Evolutionary conservation across 1,140 invertebrate genomes (phyloP), one percentile per base, ranked within the genome.

Genomic region (Vanessa atalanta): DNA sequence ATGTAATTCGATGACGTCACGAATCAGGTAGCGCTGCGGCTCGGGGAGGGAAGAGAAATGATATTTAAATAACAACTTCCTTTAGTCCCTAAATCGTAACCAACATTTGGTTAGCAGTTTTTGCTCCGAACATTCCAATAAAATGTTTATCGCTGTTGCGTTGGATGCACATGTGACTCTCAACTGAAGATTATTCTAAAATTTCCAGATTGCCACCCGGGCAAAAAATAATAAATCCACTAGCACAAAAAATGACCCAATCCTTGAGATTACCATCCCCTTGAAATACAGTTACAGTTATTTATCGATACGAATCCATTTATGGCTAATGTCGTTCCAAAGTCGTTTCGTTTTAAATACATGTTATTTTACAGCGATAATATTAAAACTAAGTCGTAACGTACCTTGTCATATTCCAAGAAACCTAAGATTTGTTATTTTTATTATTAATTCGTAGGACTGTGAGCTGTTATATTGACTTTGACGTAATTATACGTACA

Each of bases 151-250:
- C 88, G 76, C 86, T 77, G 47, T 47, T 60, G 68, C 80, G 79
- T 66, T 72, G 73, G 64, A 69, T 69, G 82, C 88, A 90, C 87
- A 89, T 69, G 73, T 69, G 68, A 63, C 87, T 88, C 87, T 85
- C 84, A 78, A 85, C 71, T 79, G 75, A 75, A 89, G 88, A 92
- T 92, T 88, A 88, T 88, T 88, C 85, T 82, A 88, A 90, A 92
- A 90, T 91, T 86, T 89, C 88, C 90, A 92, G 88, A 92, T 92
- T 92, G 90, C 90, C 88, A 89, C 86, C 87, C 87, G 84, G 76
- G 88, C 82, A 90, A 91, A 91, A 91, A 91, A 90, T 82, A 85
- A 85, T 85, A 85, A 85, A 85, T 85, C 83, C 65, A 71, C 70
- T 61, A 50, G 65, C 73, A 87, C 84, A 90, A 90, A 90, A 90